Percentiles rank a stretch among this genome's conserved stretches.
These are phyloP conservation scores for Periophthalmus magnuspinnatus DNA, from an alignment of 2,797 vertebrate species.

Conservation along the genomic window DNA sequence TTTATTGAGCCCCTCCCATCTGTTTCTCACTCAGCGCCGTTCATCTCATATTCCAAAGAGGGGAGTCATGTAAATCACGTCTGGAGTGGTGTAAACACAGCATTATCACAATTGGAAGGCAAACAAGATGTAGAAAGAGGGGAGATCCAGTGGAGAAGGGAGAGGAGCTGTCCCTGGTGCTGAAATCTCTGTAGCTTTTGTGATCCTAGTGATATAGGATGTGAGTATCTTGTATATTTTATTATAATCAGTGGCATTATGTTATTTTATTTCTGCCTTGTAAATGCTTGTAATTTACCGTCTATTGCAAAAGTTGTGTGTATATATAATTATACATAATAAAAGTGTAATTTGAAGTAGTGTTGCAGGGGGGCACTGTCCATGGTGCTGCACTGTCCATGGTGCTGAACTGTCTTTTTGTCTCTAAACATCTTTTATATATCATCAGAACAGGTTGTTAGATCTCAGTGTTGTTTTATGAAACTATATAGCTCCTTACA, in stretches of 20 bases:
- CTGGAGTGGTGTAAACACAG: constrained; percentile 4
- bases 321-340: neutral
- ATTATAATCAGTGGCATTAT: neutral
- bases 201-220: neutral
- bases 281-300: neutral
- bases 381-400: neutral
- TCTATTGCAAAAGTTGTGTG: neutral
- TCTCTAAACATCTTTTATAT: neutral
- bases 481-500: neutral
- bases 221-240: neutral
- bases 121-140: neutral
- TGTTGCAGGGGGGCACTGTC: neutral
- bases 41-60: neutral
- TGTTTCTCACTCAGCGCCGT: neutral
- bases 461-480: neutral
- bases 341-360: neutral
- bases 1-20: constrained; percentile 13
- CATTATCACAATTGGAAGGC: neutral
- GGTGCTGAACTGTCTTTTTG: neutral
- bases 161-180: constrained; percentile 1
- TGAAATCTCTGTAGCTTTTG: neutral
- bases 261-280: neutral
- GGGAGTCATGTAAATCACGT: constrained; percentile 2
- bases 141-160: neutral
- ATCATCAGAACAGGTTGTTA: neutral